Conservation (phyloP, 1,140 invertebrate genomes). For the Mamestra configurata region DNA sequence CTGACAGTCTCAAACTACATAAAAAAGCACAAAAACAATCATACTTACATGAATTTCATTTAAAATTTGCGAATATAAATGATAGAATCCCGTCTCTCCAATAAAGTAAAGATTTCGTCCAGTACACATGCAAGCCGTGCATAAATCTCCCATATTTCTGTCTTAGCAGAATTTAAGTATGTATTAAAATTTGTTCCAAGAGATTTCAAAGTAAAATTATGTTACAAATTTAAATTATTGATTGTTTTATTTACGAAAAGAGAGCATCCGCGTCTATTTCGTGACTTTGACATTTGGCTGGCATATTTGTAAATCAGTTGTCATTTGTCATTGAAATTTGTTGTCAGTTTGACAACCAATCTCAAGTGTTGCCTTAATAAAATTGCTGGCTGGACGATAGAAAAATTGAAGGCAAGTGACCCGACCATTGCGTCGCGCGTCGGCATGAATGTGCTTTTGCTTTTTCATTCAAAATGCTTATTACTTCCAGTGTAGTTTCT, state of each 20-base stretch:
- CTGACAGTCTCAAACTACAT: neutral
- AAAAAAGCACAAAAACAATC: neutral
- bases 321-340: neutral
- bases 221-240: neutral
- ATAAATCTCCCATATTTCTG: constrained; percentile 70
- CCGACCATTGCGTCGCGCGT: too few relatives aligned
- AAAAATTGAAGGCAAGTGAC: too few relatives aligned
- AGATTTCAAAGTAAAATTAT: neutral
- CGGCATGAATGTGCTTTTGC: too few relatives aligned
- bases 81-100: constrained; percentile 64
- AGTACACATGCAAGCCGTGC: constrained; percentile 69
- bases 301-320: neutral
- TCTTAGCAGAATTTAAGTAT: neutral
- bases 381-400: too few relatives aligned
- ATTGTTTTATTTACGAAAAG: constrained; percentile 20
- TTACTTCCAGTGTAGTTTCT: too few relatives aligned
- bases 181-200: neutral
- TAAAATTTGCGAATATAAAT: constrained; percentile 72
- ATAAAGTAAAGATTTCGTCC: constrained; percentile 69
- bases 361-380: too few relatives aligned
- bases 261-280: neutral
- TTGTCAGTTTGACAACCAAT: neutral
- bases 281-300: neutral
- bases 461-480: too few relatives aligned
- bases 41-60: constrained; percentile 67